Percentiles rank a stretch among this genome's conserved stretches.
Evolutionary conservation across 2,113 vertebrate species (phyloP).

Genomic region (Nibea albiflora): DNA sequence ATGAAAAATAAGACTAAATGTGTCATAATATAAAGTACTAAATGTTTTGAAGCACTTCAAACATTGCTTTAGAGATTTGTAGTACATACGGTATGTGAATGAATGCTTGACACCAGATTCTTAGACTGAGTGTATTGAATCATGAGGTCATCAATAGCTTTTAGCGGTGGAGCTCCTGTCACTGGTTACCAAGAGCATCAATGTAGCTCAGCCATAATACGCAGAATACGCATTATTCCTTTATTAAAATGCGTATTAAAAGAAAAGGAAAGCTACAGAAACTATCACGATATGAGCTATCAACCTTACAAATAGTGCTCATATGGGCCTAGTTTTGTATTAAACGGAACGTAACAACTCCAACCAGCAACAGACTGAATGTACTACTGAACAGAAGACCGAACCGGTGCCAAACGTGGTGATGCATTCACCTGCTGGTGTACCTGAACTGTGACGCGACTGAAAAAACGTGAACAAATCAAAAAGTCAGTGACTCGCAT

Average conservation of each 20-base stretch:
- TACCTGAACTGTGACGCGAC: neutral
- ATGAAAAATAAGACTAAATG: no score
- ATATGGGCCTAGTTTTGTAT: neutral
- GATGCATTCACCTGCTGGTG: neutral
- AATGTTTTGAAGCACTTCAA: no score
- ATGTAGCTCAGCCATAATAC: neutral
- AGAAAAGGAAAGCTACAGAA: neutral
- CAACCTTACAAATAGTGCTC: neutral
- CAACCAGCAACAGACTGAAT: neutral
- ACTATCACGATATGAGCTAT: neutral
- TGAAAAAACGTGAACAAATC: neutral
- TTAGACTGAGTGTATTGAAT: neutral
- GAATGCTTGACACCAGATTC: neutral
- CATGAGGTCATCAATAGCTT: neutral
- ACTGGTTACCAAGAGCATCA: neutral
- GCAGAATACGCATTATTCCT: neutral
- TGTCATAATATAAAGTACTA: no score
- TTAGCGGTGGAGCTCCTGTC: neutral
- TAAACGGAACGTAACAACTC: neutral
- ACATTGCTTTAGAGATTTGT: neutral
- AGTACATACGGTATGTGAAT: neutral
- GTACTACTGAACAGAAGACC: neutral
- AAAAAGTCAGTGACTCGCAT: no score
- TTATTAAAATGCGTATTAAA: neutral
- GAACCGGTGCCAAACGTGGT: no score